phyloP scores from a whole-genome alignment of 2,113 vertebrate genomes.

The Podarcis cretensis region DNA sequence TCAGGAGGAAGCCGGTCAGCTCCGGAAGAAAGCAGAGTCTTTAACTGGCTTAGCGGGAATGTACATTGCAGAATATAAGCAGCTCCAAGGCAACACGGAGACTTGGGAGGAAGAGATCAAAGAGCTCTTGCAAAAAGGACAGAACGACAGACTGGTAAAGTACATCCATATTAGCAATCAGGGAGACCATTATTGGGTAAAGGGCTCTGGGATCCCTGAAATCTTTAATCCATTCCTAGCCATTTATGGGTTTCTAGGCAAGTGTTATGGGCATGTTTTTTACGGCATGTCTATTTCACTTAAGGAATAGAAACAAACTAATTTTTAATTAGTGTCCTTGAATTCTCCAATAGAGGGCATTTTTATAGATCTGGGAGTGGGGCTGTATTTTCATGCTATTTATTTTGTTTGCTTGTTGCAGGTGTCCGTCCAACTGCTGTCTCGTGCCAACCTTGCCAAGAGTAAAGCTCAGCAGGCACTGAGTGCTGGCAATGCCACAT shows the following conservation, averaged over 20 bases:
- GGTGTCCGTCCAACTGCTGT: conserved; percentile 78
- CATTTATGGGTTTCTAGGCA: not conserved
- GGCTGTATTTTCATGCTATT: accelerated
- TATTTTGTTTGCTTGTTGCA: conserved; percentile 59
- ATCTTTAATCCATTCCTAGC: not conserved
- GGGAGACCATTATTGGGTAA: not conserved
- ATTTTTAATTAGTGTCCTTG: not conserved
- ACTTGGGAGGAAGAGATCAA: conserved; percentile 72
- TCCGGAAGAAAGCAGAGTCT: conserved; percentile 61
- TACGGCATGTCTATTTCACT: not conserved
- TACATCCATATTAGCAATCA: not conserved
- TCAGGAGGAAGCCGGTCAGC: conserved; percentile 65
- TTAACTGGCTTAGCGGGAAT: conserved; percentile 65
- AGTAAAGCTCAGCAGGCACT: conserved; percentile 80
- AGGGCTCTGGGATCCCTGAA: not conserved
- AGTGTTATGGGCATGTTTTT: not conserved
- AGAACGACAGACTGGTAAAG: conserved; percentile 71
- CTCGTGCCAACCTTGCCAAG: conserved; percentile 82
- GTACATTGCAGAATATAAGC: conserved; percentile 58
- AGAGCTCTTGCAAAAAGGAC: conserved; percentile 64
- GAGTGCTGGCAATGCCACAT: conserved; percentile 78
- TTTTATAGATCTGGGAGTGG: not conserved
- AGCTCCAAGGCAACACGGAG: conserved; percentile 54
- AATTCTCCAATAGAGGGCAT: not conserved
- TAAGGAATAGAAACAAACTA: not conserved